Percentiles rank a stretch among this genome's conserved stretches.
Evolutionary conservation across 1,140 invertebrate species (phyloP).

Genomic region (Drosophila albomicans): DNA sequence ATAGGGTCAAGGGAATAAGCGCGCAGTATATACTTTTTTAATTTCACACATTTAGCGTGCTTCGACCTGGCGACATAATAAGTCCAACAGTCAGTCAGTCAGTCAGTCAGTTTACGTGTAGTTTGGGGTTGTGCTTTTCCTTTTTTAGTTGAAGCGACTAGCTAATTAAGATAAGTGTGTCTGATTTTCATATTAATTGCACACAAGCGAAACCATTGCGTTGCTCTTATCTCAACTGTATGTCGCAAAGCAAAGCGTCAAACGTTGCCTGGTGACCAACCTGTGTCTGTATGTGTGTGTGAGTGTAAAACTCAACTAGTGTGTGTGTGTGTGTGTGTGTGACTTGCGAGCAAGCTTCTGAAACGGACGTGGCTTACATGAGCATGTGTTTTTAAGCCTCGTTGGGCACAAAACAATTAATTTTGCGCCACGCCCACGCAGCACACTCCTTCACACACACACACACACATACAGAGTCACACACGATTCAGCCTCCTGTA

Average conservation of each 20-base stretch:
- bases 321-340: conserved; percentile 15
- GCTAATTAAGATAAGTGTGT: conserved; percentile 83
- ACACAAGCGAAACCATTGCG: conserved; percentile 64
- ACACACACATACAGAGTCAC: conserved; percentile 1
- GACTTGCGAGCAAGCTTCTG: conserved; percentile 41
- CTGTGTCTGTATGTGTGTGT: conserved; percentile 5
- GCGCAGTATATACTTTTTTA: conserved; percentile 15
- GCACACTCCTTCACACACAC: conserved; percentile 16
- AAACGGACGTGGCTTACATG: conserved; percentile 77
- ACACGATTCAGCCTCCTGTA: conserved; percentile 74
- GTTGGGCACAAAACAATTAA: conserved; percentile 82
- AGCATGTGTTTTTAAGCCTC: conserved; percentile 82
- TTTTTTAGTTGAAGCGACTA: conserved; percentile 67
- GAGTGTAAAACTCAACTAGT: not conserved
- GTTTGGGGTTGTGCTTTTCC: conserved; percentile 52
- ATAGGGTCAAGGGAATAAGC: conserved; percentile 4
- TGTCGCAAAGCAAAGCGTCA: conserved; percentile 69
- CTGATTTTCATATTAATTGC: conserved; percentile 83
- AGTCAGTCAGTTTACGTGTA: conserved; percentile 12
- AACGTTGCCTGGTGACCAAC: conserved; percentile 55
- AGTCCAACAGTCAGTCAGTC: not conserved
- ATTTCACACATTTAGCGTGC: conserved; percentile 28
- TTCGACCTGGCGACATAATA: not conserved
- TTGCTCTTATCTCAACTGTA: conserved; percentile 71
- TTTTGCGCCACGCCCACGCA: conserved; percentile 67